Percentiles rank a stretch among this genome's conserved stretches.
These are phyloP conservation scores for Micromussa lordhowensis DNA, from an alignment of 92 coral and sea anemone genomes.

Conservation along the genomic window DNA sequence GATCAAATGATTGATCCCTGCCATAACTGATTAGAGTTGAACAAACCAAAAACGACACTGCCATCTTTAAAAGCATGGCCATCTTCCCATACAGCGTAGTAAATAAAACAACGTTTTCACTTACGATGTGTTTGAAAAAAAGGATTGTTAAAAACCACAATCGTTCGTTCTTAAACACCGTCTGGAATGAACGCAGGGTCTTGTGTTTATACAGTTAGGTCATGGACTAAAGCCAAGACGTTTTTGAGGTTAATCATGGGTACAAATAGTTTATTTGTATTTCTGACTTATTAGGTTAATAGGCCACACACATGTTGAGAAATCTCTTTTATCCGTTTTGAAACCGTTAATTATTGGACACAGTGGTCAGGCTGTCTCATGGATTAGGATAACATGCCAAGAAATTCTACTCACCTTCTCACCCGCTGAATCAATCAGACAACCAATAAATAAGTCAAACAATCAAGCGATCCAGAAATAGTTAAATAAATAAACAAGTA, in stretches of 20 bases:
- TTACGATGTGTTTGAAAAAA: background rate
- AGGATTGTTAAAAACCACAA: background rate
- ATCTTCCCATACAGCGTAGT: background rate
- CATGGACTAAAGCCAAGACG: background rate
- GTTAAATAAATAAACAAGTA: too few species aligned
- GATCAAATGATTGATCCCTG: background rate
- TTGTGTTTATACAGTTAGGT: background rate
- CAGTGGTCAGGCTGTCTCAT: background rate
- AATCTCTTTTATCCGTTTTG: background rate
- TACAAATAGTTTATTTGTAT: background rate
- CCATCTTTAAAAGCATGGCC: background rate
- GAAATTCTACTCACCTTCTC: too few species aligned
- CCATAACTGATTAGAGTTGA: background rate
- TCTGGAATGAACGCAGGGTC: background rate
- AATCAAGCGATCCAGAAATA: too few species aligned
- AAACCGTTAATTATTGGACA: background rate
- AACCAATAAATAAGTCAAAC: too few species aligned
- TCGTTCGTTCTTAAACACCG: background rate
- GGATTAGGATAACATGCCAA: too few species aligned
- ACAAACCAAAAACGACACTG: background rate
- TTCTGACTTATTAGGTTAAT: background rate
- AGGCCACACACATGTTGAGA: background rate
- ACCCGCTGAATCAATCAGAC: too few species aligned
- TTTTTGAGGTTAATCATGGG: background rate
- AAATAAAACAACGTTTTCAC: background rate